Base-by-base conservation (phyloP, 2,797 vertebrate species). In the Melanotaenia nigrans region DNA sequence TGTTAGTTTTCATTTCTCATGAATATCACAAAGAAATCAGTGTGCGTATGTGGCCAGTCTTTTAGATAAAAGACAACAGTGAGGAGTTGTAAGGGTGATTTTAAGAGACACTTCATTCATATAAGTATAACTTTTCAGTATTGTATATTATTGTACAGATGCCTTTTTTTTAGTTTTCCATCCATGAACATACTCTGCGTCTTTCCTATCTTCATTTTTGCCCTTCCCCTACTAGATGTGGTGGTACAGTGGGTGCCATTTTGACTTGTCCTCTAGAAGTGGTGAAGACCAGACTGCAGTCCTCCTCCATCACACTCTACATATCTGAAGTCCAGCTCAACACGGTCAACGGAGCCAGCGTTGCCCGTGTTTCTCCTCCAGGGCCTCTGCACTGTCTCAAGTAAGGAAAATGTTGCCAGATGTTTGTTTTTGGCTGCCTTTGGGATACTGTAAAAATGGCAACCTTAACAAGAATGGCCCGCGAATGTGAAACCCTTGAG, bases 251-350 rank as follows among this genome's bases (percentile, higher is more conserved):
- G 82, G 98, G 97, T 51, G 98, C 98, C 77, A 97, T 99, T 90
- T 92, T 99, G 92, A 99, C 98, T 79, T 99, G 98, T 94, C 98
- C 98, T 24, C 93, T 99, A 86, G 98, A 99, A 93, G 98, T 99
- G 91, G 97, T 99, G 68, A 99, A 99, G 90, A 99, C 98, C 42
- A 95, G 98, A 22, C 87, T 99, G 73, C 98, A 99, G 92, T 99
- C 98, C 3, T 99, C 98, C 6, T 95, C 97, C 32, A 92, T 99
- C 86, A 97, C 96, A 0, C 89, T 99, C 3, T 99, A 97, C 67
- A 93, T 99, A 86, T 97, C 97, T 94, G 96, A 97, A 93, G 97
- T 99, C 79, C 97, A 98, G 85, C 95, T 99, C 72, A 97, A 91
- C 89, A 95, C 97, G 16, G 94, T 98, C 83, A 96, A 96, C 36